Evolutionary conservation across 2,888 invertebrate genomes (phyloP).

Genomic region (Cantharis rustica): DNA sequence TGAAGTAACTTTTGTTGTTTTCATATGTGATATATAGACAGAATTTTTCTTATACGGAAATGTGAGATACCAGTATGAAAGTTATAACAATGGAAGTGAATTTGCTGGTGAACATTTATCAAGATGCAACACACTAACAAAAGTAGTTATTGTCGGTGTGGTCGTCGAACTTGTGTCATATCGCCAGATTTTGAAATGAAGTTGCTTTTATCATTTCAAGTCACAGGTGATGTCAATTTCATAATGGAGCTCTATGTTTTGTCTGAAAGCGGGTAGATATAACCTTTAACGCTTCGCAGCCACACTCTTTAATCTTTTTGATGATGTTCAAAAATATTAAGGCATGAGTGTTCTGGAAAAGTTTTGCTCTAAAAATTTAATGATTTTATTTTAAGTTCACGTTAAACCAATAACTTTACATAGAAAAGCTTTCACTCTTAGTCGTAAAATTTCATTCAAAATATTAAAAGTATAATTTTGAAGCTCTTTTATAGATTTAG

Average conservation of each 20-base stretch:
- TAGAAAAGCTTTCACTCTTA: slow-evolving; percentile 49
- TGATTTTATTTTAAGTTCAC: slow-evolving; percentile 43
- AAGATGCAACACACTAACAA: slow-evolving; percentile 9
- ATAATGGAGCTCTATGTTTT: slow-evolving; percentile 19
- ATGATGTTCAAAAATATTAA: slow-evolving; percentile 16
- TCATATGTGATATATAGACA: slow-evolving; percentile 7
- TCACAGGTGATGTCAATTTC: slow-evolving; percentile 24
- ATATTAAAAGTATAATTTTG: slow-evolving; percentile 22
- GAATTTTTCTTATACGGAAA: slow-evolving; percentile 13
- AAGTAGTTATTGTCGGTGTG: slow-evolving; percentile 15
- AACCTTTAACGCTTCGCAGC: slow-evolving; percentile 3
- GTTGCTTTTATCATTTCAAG: slow-evolving; percentile 9
- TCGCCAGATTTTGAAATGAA: neutral
- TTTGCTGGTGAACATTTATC: slow-evolving; percentile 8
- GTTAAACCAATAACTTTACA: slow-evolving; percentile 40
- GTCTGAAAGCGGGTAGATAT: slow-evolving; percentile 1
- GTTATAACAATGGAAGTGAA: neutral
- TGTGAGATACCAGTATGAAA: slow-evolving; percentile 10
- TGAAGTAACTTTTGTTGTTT: slow-evolving; percentile 16
- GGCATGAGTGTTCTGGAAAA: slow-evolving; percentile 29
- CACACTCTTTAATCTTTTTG: slow-evolving; percentile 9
- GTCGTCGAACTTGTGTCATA: slow-evolving; percentile 3
- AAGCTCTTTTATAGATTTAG: neutral
- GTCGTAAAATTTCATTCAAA: slow-evolving; percentile 49
- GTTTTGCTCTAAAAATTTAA: slow-evolving; percentile 47